Evolutionary conservation across 2,113 vertebrate genomes (phyloP), one percentile per base, ranked within the genome.

Genomic region (Barnardius zonarius): DNA sequence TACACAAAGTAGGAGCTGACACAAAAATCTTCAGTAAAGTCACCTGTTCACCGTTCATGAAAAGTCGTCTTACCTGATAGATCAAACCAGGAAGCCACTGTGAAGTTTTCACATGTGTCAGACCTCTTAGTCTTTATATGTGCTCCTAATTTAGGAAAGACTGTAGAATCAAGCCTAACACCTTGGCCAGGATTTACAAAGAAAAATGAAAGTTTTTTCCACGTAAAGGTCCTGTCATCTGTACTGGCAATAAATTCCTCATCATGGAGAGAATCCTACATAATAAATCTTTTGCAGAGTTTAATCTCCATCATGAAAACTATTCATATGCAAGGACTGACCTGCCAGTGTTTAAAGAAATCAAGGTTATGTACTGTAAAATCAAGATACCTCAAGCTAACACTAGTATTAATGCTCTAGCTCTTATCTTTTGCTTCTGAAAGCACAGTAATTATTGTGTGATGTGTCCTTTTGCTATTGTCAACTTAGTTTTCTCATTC

Each of bases 241-340:
- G 17, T 51, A 55, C 44, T 51, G 39, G 67, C 67, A 88, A 52
- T 83, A 90, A 90, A 93, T 76, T 95, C 33, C 10, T 79, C 63
- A 88, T 93, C 66, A 80, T 62, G 28, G 51, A 69, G 63, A 22
- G 44, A 66, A 83, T 76, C 52, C 25, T 82, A 72, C 51, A 43
- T 75, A 93, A 82, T 82, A 89, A 85, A 95, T 87, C 51, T 91
- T 91, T 68, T 63, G 72, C 61, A 78, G 55, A 86, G 43, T 93
- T 90, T 77, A 92, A 78, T 94, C 30, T 78, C 55, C 64, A 39
- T 72, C 73, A 67, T 59, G 64, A 67, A 93, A 95, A 57, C 20
- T 12, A 69, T 80, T 79, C 59, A 52, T 66, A 83, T 28, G n/a
- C 44, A 80, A 92, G 43, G 23, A 83, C 3, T 69, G 62, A 92